Evolutionary conservation across 2,888 invertebrate genomes (phyloP), one percentile per base, ranked within the genome.

Genomic region (Geophilus truncorum): DNA sequence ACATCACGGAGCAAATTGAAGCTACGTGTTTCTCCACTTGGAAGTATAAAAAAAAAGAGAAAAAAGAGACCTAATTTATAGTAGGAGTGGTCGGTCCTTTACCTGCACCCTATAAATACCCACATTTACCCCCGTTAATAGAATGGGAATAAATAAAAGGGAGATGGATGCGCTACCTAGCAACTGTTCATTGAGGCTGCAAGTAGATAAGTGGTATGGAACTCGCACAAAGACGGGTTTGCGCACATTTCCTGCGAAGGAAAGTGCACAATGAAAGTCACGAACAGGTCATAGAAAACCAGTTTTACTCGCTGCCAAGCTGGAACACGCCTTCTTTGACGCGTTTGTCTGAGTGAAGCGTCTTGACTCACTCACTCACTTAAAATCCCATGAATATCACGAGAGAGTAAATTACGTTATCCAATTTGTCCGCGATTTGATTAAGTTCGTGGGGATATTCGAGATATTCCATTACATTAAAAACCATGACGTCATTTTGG

Each of bases 241-340:
- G 70, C 25, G 70, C 70, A 70, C 70, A 70, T 70, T 70, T 70
- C 70, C 70, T 70, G 70, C 12, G 70, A 25, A 28, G 70, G 70
- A 70, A 70, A 70, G 28, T 15, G 70, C 70, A 70, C 70, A 70
- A 70, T 70, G 70, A 70, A 70, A 70, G 70, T 70, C 70, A 70
- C n/a, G 70, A 70, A 15, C 70, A 70, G 70, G 28, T 70, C 28
- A 70, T 25, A 25, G 70, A 70, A 70, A 70, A 70, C 70, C 70
- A 15, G 70, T 70, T 70, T 28, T 70, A 18, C 51, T 21, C 6
- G 51, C n/a, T 18, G 45, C 18, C 25, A 25, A 62, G 25, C 21
- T 28, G n/a, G 28, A 25, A n/a, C 70, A 23, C 28, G 12, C 28
- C 70, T 28, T n/a, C 57, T 70, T 28, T 25, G 10, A 70, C 10